Evolutionary conservation across 2,888 invertebrate genomes (phyloP).

Genomic region (Pseudococcus viburni): DNA sequence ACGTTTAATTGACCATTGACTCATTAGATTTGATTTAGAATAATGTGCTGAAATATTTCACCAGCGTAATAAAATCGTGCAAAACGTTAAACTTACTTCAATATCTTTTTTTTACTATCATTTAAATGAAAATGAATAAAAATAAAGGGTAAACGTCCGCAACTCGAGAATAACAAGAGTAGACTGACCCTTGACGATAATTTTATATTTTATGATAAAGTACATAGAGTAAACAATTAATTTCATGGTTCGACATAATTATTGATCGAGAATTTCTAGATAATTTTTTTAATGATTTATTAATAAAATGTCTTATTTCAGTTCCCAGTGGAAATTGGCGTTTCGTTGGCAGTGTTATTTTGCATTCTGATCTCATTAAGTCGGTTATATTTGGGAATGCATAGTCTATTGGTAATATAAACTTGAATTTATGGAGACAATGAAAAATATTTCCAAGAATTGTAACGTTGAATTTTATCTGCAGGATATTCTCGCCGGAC

Average conservation of each 20-base stretch:
- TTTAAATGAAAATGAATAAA: background rate
- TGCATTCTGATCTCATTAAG: conserved; percentile 87
- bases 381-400: conserved; percentile 93
- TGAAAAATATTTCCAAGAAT: background rate
- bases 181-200: background rate
- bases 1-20: too few relatives aligned
- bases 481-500: conserved; percentile 87
- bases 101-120: background rate
- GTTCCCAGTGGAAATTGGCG: conserved; percentile 73
- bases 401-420: conserved; percentile 84
- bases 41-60: background rate
- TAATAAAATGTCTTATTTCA: conserved; percentile 69
- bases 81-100: too few relatives aligned
- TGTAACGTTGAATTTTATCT: conserved; percentile 70
- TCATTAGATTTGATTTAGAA: background rate
- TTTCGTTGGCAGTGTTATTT: conserved; percentile 73
- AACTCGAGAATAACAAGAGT: background rate
- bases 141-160: background rate
- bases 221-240: background rate
- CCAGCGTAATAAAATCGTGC: background rate
- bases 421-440: background rate
- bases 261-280: background rate
- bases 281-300: background rate
- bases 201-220: background rate
- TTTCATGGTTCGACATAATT: background rate